A percentile compares a stretch with the other conserved stretches of the same genome.
Conservation (phyloP, 1,140 invertebrate species). For the Procambarus clarkii region DNA sequence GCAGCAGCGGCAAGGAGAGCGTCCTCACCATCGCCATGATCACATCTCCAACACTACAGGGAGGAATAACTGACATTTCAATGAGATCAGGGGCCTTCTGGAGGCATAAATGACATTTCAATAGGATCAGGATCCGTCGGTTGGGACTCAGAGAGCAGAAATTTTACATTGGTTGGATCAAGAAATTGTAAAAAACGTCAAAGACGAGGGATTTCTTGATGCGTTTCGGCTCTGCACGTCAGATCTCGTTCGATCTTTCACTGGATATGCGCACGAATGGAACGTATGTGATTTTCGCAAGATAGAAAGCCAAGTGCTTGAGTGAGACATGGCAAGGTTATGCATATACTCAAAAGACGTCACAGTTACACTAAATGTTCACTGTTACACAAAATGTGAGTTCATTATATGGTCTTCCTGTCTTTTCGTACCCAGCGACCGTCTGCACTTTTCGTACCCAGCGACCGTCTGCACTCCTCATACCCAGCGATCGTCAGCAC, state of each 20-base stretch:
- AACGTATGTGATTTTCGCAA: too few relatives aligned
- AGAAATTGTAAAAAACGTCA: conserved; percentile 2
- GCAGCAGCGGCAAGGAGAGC: background rate
- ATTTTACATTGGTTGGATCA: conserved; percentile 15
- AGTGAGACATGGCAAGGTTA: too few relatives aligned
- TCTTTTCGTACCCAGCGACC: too few relatives aligned
- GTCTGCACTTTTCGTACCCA: too few relatives aligned
- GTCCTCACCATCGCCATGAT: background rate
- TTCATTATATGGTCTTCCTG: too few relatives aligned
- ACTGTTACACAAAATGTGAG: too few relatives aligned
- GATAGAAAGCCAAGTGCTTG: too few relatives aligned
- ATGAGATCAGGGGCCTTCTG: conserved; percentile 1
- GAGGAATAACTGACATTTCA: conserved; percentile 11
- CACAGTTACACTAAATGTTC: too few relatives aligned
- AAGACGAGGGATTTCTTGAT: conserved; percentile 4
- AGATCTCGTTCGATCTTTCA: background rate
- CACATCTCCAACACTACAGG: conserved; percentile 12
- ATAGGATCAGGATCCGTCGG: conserved; percentile 2
- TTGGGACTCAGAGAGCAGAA: background rate
- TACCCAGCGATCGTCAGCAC: too few relatives aligned
- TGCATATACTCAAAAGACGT: too few relatives aligned
- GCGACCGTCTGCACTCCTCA: too few relatives aligned
- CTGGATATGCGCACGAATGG: background rate
- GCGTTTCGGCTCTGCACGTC: background rate
- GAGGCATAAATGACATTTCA: conserved; percentile 16